Evolutionary conservation across 2,888 invertebrate genomes (phyloP).

Genomic region (Candidula unifasciata): DNA sequence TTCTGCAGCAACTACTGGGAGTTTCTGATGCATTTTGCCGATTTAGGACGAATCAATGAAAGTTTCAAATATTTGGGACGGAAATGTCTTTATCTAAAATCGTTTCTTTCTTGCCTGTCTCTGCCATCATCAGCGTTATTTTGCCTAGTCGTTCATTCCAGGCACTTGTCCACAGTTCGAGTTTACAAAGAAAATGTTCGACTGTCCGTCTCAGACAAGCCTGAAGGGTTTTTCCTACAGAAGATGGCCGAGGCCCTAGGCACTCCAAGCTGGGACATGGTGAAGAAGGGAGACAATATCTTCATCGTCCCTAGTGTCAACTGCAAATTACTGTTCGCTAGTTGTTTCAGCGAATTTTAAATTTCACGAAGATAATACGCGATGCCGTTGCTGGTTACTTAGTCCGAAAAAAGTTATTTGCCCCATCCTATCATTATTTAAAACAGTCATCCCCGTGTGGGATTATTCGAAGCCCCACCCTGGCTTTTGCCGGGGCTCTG

Average conservation of each 20-base stretch:
- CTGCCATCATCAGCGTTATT: conserved; percentile 42
- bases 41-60: conserved; percentile 46
- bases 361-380: not conserved
- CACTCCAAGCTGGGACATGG: not conserved
- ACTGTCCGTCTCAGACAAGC: conserved; percentile 20
- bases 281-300: conserved; percentile 43
- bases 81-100: conserved; percentile 36
- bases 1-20: conserved; percentile 53
- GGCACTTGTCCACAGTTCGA: conserved; percentile 16
- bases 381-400: not conserved
- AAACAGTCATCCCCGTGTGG: not conserved
- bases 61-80: conserved; percentile 45
- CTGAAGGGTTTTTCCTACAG: conserved; percentile 20
- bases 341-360: conserved; percentile 35
- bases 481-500: too few relatives aligned
- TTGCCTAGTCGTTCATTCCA: not conserved
- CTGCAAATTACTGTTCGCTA: conserved; percentile 32
- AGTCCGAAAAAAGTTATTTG: too few relatives aligned
- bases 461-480: not conserved
- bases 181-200: conserved; percentile 42
- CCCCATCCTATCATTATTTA: not conserved
- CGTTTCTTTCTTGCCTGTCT: conserved; percentile 42
- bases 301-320: conserved; percentile 17
- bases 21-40: conserved; percentile 54
- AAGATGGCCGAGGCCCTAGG: conserved; percentile 37